phyloP scores from a whole-genome alignment of 2,888 invertebrate genomes.

The Dysmachus trigonus region DNA sequence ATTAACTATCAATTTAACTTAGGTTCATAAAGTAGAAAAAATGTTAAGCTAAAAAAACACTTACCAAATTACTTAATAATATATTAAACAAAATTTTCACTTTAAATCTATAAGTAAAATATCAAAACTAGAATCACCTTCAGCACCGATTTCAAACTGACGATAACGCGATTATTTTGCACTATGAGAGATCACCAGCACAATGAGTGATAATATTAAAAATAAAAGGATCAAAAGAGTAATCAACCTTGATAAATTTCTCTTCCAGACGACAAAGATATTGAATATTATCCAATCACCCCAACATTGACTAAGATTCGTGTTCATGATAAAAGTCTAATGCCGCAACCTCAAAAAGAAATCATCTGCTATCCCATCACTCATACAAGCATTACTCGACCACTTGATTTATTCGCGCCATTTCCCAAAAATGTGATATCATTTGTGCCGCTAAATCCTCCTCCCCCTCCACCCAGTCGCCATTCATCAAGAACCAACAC shows the following conservation, averaged over 20 bases:
- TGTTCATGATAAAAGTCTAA: constrained; percentile 71
- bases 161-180: background rate
- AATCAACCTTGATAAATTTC: background rate
- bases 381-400: constrained; percentile 61
- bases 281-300: constrained; percentile 84
- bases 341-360: constrained; percentile 65
- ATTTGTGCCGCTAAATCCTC: constrained; percentile 68
- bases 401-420: constrained; percentile 67
- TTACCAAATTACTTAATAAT: background rate
- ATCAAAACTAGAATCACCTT: background rate
- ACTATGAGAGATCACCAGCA: constrained; percentile 15
- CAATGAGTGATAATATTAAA: background rate
- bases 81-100: background rate
- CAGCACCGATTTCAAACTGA: background rate
- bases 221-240: background rate
- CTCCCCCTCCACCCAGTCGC: constrained; percentile 81
- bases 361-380: constrained; percentile 71
- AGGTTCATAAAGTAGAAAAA: background rate
- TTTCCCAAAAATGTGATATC: constrained; percentile 72
- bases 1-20: background rate
- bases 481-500: constrained; percentile 76
- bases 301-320: constrained; percentile 82
- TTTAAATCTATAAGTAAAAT: background rate
- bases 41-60: background rate
- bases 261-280: constrained; percentile 75